These are phyloP conservation scores for Nettapus auritus DNA, from an alignment of 2,113 vertebrate genomes.

Conservation along the genomic window DNA sequence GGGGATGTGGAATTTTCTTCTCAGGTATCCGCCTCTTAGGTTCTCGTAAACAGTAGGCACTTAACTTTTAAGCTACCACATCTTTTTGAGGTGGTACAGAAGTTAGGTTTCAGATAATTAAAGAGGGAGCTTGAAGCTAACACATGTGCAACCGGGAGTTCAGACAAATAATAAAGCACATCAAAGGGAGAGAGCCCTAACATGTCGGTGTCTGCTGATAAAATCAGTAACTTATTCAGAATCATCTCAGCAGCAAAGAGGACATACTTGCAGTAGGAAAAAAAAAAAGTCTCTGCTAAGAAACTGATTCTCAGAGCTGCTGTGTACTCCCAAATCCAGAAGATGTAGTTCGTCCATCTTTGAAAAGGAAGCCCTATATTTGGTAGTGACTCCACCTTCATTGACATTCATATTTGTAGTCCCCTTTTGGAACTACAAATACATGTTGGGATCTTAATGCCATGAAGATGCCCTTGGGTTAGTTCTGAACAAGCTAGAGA, in stretches of 20 bases:
- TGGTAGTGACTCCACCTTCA: neutral
- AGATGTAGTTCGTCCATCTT: neutral
- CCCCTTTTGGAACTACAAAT: neutral
- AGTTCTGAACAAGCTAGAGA: neutral
- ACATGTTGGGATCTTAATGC: too few species aligned
- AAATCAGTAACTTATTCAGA: neutral
- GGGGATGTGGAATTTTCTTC: neutral
- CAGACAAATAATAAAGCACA: constrained; percentile 2
- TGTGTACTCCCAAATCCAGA: neutral
- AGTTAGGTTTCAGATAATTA: constrained; percentile 29
- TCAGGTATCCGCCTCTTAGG: neutral
- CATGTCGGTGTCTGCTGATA: constrained; percentile 17
- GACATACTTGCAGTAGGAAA: neutral
- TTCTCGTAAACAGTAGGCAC: neutral
- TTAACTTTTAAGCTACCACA: neutral
- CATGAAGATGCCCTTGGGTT: neutral
- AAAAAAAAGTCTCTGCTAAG: neutral
- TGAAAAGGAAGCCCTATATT: neutral
- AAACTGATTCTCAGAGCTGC: neutral
- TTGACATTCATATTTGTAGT: neutral
- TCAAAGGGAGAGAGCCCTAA: constrained; percentile 23
- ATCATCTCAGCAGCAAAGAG: neutral
- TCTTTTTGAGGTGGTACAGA: neutral
- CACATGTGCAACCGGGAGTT: constrained; percentile 14
- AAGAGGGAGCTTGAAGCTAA: constrained; percentile 9